Evolutionary conservation across 2,797 vertebrate genomes (phyloP), one percentile per base, ranked within the genome.

Genomic region (Danionella dracula): DNA sequence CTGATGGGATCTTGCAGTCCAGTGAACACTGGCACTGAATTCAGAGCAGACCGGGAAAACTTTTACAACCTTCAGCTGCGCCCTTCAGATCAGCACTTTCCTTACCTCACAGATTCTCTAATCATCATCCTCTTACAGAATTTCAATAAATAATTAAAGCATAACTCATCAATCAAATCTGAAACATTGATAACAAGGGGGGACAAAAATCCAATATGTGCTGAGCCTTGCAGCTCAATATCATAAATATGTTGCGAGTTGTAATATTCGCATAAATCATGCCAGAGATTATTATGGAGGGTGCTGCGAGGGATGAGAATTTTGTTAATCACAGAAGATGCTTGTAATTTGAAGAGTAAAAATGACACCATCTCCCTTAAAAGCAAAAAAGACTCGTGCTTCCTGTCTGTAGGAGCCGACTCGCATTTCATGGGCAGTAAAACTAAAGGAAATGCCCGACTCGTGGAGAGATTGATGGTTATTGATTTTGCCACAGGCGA

Each of bases 141-240:
- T 90, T 88, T 86, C 88, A 84, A 89, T 90, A 90, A 88, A 89
- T 90, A 89, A 89, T 89, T 89, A 89, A 86, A 87, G 81, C 80
- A 85, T 83, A 86, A 84, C 82, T 86, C 84, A 88, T 88, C 87
- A 87, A 87, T 90, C 87, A 88, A 85, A 21, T 80, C 53, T 11
- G 81, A 85, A 87, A 88, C 84, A 87, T 87, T 87, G 88, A 89
- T 87, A 89, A 86, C 78, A 66, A 84, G 79, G 75, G 78, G 81
- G 21, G 41, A 60, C 21, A 23, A 35, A 84, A 86, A 85, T 85
- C 81, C 85, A 84, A 88, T 87, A 85, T 85, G 68, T 78, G 56
- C 61, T 46, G 51, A 74, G 50, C 62, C 56, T 27, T 27, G 20
- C 44, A 15, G 54, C 37, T 54, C 50, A 42, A 48, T 66, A 42